Base-by-base conservation (phyloP, 2,888 invertebrate species). In the Diaperis boleti region DNA sequence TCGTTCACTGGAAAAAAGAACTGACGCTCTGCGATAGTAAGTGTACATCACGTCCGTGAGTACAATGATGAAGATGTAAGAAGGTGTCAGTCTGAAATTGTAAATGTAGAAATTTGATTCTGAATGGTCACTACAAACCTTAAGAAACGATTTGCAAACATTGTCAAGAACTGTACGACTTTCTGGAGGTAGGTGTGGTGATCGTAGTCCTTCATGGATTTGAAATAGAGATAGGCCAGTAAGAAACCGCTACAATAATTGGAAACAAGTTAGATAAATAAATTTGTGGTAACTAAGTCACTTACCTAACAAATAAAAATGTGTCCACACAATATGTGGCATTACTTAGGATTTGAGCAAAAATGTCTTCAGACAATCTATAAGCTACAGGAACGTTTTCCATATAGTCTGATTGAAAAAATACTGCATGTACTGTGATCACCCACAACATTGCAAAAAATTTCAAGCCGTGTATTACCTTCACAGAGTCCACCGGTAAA, bases 381-480 rank as follows among this genome's bases (percentile, higher is more conserved):
- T 74, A 81, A 1, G 76, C 74, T 65, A 73, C 71, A 1, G 78
- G 67, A 47, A 78, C 78, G 67, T 84, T 84, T 37, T 79, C 81
- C 1, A 77, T 68, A 47, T 75, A 81, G 57, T 82, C 81, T 1
- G 72, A 70, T 66, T 79, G 77, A 67, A 81, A 85, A 65, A 78
- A 82, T 7, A 82, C 62, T 3, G 83, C 81, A 67, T 88, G 87
- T 0, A 83, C 83, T 61, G 83, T 73, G 39, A 87, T 82, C 13
- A 87, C 84, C 85, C 87, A 87, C 18, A 83, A 67, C 84, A 87
- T 86, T 11, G 84, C 82, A 13, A 87, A 74, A 66, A 86, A 84
- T 66, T 84, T 79, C 6, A 86, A 59, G 0, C 86, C 86, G 66
- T 86, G 85, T 8, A 87, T 77, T 2, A 79, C 74, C 0, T 75